Conservation (phyloP, 2,113 vertebrate genomes). For the Heptranchias perlo region DNA sequence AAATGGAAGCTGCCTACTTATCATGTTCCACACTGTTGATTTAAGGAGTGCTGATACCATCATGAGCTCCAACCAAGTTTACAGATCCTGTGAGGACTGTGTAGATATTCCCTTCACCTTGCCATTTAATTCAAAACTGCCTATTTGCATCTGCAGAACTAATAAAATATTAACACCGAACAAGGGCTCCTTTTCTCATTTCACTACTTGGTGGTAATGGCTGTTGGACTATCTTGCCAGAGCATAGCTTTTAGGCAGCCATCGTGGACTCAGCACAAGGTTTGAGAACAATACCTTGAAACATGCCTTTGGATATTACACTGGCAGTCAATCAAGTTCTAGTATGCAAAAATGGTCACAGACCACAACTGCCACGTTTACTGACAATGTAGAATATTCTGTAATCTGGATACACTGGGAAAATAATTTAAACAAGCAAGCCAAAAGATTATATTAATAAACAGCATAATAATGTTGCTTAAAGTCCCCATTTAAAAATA, state of each 20-base stretch:
- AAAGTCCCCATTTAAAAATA: neutral
- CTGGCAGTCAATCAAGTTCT: neutral
- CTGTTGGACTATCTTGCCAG: neutral
- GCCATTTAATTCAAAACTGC: neutral
- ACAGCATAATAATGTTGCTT: neutral
- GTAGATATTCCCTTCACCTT: neutral
- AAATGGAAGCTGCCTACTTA: neutral
- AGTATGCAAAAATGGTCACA: neutral
- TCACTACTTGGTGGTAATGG: neutral
- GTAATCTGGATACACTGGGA: neutral
- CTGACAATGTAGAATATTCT: neutral
- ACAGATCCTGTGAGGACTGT: neutral
- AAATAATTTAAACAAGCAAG: conserved; percentile 12
- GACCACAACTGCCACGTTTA: neutral
- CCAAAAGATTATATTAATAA: neutral
- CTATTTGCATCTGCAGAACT: neutral
- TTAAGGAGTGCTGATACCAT: neutral
- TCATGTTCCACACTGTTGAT: neutral
- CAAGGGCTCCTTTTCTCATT: neutral
- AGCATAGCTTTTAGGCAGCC: neutral
- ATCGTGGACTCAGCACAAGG: neutral
- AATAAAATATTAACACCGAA: neutral
- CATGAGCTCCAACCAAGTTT: neutral
- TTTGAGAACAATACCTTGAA: neutral
- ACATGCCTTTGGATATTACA: neutral